phyloP scores from a whole-genome alignment of 2,888 invertebrate species.

The Thysanoteuthis rhombus region DNA sequence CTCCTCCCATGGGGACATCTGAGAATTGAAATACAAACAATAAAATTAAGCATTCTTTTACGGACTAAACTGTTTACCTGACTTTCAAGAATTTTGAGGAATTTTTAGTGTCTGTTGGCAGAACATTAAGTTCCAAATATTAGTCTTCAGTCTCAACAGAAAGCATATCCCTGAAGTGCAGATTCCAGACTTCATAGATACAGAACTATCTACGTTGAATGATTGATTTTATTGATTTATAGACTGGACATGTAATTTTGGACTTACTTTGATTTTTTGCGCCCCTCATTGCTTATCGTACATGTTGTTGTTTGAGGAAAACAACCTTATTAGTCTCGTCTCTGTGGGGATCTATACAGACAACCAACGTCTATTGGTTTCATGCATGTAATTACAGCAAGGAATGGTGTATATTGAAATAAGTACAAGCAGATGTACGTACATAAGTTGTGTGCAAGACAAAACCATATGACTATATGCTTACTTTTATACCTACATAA shows the following conservation, averaged over 20 bases:
- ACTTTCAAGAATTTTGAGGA: not conserved
- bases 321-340: not conserved
- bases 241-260: not conserved
- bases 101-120: not conserved
- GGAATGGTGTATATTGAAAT: not conserved
- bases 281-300: not conserved
- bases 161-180: not conserved
- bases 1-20: not conserved
- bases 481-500: not conserved
- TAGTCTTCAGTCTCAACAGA: not conserved
- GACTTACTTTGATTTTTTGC: not conserved
- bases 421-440: not conserved
- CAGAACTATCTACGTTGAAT: not conserved
- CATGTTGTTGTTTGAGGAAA: not conserved
- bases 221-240: constrained; percentile 12
- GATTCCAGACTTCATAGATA: not conserved
- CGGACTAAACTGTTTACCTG: not conserved
- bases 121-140: not conserved
- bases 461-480: not conserved
- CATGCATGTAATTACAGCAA: not conserved
- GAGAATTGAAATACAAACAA: not conserved
- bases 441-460: not conserved
- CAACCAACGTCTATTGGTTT: not conserved
- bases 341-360: not conserved
- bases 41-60: not conserved